Base-by-base conservation (phyloP, 2,113 vertebrate species). In the Anas platyrhynchos region DNA sequence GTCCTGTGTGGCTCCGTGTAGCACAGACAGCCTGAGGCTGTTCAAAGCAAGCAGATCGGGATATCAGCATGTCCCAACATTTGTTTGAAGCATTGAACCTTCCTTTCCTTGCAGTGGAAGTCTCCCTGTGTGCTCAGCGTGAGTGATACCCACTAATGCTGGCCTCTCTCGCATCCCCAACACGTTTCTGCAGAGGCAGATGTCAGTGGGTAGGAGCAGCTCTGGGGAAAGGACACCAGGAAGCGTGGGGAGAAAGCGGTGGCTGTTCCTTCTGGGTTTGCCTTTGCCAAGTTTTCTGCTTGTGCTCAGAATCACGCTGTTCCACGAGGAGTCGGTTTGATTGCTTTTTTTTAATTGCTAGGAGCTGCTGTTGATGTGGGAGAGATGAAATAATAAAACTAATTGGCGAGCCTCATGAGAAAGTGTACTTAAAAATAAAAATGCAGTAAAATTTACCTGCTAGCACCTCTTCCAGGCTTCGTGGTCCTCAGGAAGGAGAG, bases 1-100 rank as follows among this genome's bases (percentile, higher is more conserved):
- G 3, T 32, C 74, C 58, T 34, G 0, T 2, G 0, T 9, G 82
- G 43, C 59, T 50, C 12, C 9, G 50, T 18, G 63, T 63, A 74
- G 21, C 63, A 22, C 66, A 59, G 71, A 22, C 13, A 88, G 48
- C 15, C 6, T 75, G 44, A 44, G 31, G 69, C 34, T 36, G 3
- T 56, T 71, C 25, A 36, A 12, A 71, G 15, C 6, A 4, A 78
- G 21, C 18, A 50, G 31, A 46, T 36, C 46, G 22, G 72, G 54
- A 67, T 11, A 16, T 63, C 27, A 31, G 20, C 9, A 26, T 62
- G 34, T 2, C 21, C 26, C 31, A 69, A 31, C 16, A 58, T 4
- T 55, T 58, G 50, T 31, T 62, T 34, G 26, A 27, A 17, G 16
- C 46, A 3, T 16, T 12, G 58, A 59, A 43, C 43, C 4, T 46